phyloP scores from a whole-genome alignment of 2,113 vertebrate species.

The Pyrgilauda ruficollis region DNA sequence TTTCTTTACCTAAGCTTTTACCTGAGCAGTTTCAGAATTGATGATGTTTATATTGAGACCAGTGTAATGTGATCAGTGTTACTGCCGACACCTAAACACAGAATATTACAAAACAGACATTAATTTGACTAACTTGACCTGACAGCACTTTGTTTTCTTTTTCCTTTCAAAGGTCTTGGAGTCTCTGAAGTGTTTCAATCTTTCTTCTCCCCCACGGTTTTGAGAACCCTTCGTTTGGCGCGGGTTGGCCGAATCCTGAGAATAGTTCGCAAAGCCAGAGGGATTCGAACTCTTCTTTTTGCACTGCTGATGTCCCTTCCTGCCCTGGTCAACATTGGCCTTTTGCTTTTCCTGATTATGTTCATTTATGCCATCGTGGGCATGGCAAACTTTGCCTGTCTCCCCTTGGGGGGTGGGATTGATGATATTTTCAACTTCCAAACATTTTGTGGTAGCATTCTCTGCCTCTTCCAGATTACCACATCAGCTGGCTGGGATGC shows the following conservation, averaged over 20 bases:
- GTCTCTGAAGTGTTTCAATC: slow-evolving; percentile 76
- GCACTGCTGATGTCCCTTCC: slow-evolving; percentile 98
- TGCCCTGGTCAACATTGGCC: slow-evolving; percentile 94
- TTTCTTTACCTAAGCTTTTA: background rate
- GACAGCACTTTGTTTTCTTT: background rate
- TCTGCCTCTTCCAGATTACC: slow-evolving; percentile 97
- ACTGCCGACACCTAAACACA: background rate
- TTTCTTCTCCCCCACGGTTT: slow-evolving; percentile 85
- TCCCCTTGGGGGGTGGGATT: slow-evolving; percentile 75
- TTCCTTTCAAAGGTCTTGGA: slow-evolving; percentile 78
- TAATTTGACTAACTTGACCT: background rate
- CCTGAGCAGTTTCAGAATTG: background rate
- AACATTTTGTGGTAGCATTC: slow-evolving; percentile 90
- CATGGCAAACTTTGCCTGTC: slow-evolving; percentile 90
- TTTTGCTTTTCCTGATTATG: slow-evolving; percentile 96
- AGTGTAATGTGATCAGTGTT: background rate
- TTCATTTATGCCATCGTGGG: slow-evolving; percentile 98
- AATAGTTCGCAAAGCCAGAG: slow-evolving; percentile 87
- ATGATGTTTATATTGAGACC: background rate
- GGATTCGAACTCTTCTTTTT: slow-evolving; percentile 93
- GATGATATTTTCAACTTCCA: slow-evolving; percentile 94
- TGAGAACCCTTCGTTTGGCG: slow-evolving; percentile 88
- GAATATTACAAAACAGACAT: background rate
- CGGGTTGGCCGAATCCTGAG: slow-evolving; percentile 91
- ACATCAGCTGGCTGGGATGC: slow-evolving; percentile 95